Conservation (phyloP, 2,797 vertebrate genomes). For the Phoeniculus purpureus region DNA sequence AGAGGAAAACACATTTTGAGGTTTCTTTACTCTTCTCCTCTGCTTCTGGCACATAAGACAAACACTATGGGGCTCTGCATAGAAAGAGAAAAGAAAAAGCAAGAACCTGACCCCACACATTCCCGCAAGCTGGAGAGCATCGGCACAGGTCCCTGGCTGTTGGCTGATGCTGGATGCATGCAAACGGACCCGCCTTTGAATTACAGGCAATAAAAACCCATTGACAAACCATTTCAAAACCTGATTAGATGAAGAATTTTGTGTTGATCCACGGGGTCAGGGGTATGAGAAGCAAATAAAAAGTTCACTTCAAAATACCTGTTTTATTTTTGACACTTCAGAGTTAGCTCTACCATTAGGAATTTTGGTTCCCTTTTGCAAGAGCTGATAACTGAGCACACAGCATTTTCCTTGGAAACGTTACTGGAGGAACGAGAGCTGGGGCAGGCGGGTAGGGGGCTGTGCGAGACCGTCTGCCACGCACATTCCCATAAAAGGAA, state of each 20-base stretch:
- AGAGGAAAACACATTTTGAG: not conserved
- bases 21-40: not conserved
- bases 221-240: not conserved
- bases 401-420: not conserved
- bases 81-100: constrained; percentile 19
- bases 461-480: constrained; percentile 13
- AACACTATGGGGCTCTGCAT: not conserved
- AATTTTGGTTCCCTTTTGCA: not conserved
- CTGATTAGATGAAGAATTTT: constrained; percentile 12
- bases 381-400: not conserved
- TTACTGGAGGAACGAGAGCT: not conserved
- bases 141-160: not conserved
- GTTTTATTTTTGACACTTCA: not conserved
- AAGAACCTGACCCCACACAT: not conserved
- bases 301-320: not conserved
- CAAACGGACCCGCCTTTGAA: constrained; percentile 26
- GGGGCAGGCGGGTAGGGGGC: not conserved
- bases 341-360: not conserved
- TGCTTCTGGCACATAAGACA: not conserved
- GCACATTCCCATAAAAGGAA: constrained; percentile 76
- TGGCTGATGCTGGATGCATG: not conserved
- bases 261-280: not conserved
- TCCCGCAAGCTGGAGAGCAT: not conserved
- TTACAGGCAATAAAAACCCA: constrained; percentile 23
- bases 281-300: constrained; percentile 15